These are phyloP conservation scores for Phengaris alcon DNA, from an alignment of 2,888 invertebrate species.

Conservation along the genomic window DNA sequence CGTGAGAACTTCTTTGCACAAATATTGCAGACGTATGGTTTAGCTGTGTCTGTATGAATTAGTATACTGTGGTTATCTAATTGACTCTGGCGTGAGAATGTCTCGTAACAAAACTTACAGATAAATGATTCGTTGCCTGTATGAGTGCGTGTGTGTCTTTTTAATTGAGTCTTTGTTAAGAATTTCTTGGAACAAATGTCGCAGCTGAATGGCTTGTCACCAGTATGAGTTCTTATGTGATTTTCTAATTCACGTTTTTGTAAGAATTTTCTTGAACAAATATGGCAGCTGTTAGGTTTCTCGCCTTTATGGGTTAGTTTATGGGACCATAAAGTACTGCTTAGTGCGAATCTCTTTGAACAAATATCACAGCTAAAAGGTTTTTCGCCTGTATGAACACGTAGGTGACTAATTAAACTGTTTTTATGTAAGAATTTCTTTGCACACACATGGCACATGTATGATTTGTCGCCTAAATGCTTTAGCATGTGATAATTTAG, in stretches of 20 bases:
- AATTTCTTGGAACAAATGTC: background rate
- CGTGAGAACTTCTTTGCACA: background rate
- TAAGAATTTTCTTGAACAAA: background rate
- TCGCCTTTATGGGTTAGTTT: background rate
- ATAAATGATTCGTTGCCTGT: background rate
- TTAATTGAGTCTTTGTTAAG: background rate
- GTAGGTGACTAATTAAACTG: background rate
- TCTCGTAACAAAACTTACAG: background rate
- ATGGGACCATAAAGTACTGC: background rate
- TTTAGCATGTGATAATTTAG: background rate
- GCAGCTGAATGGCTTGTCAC: background rate
- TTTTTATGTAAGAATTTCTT: background rate
- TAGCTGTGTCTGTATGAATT: slow-evolving; percentile 1
- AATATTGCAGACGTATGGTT: background rate
- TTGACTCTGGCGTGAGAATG: background rate
- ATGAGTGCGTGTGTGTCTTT: background rate
- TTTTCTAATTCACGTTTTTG: background rate
- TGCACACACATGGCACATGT: background rate
- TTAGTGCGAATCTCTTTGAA: background rate
- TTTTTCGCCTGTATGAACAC: background rate
- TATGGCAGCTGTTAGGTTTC: background rate
- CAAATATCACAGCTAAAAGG: background rate
- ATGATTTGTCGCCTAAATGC: background rate
- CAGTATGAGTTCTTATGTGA: background rate
- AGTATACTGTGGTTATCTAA: background rate